Evolutionary conservation across 2,113 vertebrate species (phyloP).

Genomic region (Sclerurus mexicanus): DNA sequence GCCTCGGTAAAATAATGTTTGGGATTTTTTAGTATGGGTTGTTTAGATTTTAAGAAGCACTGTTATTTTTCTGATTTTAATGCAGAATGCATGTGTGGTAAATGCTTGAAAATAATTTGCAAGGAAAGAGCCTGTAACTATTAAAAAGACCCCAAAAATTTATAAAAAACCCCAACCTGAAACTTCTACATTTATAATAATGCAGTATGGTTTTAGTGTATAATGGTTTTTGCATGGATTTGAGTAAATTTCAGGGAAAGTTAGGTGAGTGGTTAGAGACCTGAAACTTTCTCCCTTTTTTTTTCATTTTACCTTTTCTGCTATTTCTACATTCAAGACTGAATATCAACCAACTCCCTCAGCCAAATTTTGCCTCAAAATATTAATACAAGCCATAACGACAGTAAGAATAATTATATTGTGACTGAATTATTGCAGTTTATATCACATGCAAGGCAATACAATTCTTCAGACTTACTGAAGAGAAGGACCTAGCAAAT

Average conservation of each 20-base stretch:
- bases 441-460: not conserved
- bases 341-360: not conserved
- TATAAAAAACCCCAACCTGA: not conserved
- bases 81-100: not conserved
- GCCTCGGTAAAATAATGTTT: conserved; percentile 82
- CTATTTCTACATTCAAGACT: not conserved
- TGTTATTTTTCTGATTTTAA: not conserved
- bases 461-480: not conserved
- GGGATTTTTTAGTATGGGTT: not conserved
- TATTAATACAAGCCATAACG: not conserved
- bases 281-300: not conserved
- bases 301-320: not conserved
- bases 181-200: not conserved
- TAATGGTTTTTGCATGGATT: not conserved
- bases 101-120: not conserved
- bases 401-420: not conserved
- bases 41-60: not conserved
- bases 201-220: not conserved
- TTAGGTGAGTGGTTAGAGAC: not conserved
- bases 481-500: not conserved
- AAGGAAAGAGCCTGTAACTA: not conserved
- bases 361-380: not conserved
- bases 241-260: not conserved
- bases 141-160: not conserved
- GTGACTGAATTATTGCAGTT: not conserved